Base-by-base conservation (phyloP, 2,888 invertebrate species). In the Cantharis rufa region DNA sequence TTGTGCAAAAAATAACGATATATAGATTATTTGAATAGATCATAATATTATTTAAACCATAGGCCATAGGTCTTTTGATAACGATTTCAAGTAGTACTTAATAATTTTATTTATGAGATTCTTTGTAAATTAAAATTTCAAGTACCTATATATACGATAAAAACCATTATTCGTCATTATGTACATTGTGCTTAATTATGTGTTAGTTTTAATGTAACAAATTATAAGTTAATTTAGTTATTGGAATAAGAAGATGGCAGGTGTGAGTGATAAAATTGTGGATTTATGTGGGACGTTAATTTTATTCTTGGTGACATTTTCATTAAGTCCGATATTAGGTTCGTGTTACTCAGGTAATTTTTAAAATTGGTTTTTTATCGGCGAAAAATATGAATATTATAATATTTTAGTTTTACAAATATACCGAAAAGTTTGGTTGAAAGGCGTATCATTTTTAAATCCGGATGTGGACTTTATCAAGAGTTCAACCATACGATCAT, bases 401-500 rank as follows among this genome's bases (percentile, higher is more conserved):
- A n/a, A n/a, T 48, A 48, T 84, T 85, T 69, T 72, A 88, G 88
- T 81, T 66, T 81, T 87, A 69, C 83, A 83, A 74, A 69, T 86
- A 18, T 80, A 82, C 69, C 83, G 85, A 66, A 75, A 78, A 13
- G 28, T 86, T 80, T 89, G 88, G 88, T 79, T 86, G 15, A 82
- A 82, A 62, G 78, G 82, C 32, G 80, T 88, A 11, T 86, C 86
- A 1, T 79, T 86, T 15, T 79, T 87, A 4, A 84, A 88, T 81
- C 86, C 87, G 4, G 86, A 88, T 69, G 82, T 88, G 64, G 86
- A 88, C 79, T 88, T 88, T 79, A 80, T 89, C 27, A 84, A 84
- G 74, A 84, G 84, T 15, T 84, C 86, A 0, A 87, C 88, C 2
- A 89, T 94, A 32, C 90, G 94, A 5, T 92, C 93, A 0, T 87